These are phyloP conservation scores for Scopus umbretta DNA, from an alignment of 2,113 vertebrate genomes.

Conservation along the genomic window DNA sequence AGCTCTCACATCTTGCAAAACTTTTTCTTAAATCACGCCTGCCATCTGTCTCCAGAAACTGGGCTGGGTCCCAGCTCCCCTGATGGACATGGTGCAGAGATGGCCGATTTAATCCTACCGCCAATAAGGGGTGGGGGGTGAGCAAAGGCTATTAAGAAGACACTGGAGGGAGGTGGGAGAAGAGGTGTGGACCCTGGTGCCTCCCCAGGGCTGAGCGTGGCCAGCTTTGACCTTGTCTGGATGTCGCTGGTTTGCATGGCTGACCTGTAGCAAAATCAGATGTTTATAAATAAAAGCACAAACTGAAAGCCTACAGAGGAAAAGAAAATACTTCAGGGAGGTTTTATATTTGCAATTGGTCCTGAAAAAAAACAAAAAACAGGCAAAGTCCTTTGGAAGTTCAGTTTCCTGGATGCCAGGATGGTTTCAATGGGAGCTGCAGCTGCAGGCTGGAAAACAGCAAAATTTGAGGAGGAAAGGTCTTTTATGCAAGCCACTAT, in stretches of 20 bases:
- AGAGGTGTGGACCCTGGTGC: background rate
- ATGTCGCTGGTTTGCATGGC: background rate
- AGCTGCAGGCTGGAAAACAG: background rate
- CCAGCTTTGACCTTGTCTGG: rapidly evolving
- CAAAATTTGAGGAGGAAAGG: background rate
- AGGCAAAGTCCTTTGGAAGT: background rate
- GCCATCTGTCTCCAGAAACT: background rate
- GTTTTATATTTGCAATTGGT: background rate
- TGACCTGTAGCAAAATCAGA: background rate
- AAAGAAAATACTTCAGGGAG: background rate
- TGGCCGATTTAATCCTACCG: background rate
- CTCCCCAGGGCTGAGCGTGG: background rate
- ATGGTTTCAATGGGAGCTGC: rapidly evolving
- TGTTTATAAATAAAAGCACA: background rate
- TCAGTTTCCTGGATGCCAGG: background rate
- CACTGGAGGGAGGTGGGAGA: background rate
- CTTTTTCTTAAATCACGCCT: background rate
- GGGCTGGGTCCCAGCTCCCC: background rate
- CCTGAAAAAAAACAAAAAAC: background rate
- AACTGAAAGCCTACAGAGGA: background rate
- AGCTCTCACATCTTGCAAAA: background rate
- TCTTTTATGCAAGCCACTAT: too few species aligned
- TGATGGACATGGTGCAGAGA: rapidly evolving
- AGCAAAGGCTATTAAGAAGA: background rate
- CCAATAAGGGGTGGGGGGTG: background rate